These are phyloP conservation scores for Zootermopsis nevadensis DNA, from an alignment of 2,888 invertebrate species.

Conservation along the genomic window DNA sequence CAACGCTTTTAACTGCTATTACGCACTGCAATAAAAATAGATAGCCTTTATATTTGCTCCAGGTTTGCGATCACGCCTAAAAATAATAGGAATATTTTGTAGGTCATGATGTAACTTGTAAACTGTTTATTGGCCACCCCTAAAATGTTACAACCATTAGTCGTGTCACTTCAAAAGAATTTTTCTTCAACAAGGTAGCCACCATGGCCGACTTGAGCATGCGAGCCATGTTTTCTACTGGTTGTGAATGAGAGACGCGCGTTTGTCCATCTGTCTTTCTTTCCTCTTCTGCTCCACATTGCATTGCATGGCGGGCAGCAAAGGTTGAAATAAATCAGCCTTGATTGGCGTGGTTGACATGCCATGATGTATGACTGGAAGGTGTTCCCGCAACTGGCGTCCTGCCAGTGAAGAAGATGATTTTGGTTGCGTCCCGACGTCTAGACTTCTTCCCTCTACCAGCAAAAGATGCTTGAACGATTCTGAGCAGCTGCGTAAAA, in stretches of 20 bases:
- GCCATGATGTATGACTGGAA: slow-evolving; percentile 23
- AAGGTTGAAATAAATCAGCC: slow-evolving; percentile 23
- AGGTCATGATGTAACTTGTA: neutral
- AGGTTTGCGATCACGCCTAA: too few species aligned
- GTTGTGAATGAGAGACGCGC: too few species aligned
- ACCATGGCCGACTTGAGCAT: too few species aligned
- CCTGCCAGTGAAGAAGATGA: slow-evolving; percentile 13
- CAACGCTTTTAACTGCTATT: too few species aligned
- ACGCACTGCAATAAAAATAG: too few species aligned
- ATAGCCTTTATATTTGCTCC: too few species aligned
- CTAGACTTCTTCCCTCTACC: neutral
- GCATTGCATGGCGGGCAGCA: neutral
- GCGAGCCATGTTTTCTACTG: too few species aligned
- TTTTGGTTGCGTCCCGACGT: neutral
- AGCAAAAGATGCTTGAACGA: too few species aligned
- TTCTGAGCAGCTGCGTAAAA: too few species aligned
- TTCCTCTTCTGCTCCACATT: neutral
- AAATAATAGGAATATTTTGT: too few species aligned
- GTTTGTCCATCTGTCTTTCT: neutral
- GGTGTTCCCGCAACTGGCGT: slow-evolving; percentile 21
- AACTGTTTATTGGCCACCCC: neutral
- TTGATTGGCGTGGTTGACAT: slow-evolving; percentile 34
- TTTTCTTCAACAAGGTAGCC: too few species aligned
- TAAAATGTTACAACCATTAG: neutral
- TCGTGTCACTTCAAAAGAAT: neutral